phyloP scores from a whole-genome alignment of 2,888 invertebrate species.

The Tachina fera region DNA sequence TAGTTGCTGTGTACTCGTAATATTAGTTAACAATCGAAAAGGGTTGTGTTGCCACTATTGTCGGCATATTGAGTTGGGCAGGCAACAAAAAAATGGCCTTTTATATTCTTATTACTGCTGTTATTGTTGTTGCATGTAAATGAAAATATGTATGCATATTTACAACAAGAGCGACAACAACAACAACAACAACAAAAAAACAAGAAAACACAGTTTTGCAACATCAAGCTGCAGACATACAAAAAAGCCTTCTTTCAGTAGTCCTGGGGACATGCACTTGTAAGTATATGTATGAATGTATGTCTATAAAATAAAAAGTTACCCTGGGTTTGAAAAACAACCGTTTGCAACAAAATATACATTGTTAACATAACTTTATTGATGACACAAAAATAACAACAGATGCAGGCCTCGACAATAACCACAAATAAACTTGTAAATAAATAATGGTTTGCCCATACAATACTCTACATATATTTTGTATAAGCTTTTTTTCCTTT shows the following conservation, averaged over 20 bases:
- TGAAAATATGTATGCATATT: slow-evolving; percentile 37
- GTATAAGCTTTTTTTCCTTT: not conserved
- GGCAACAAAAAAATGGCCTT: slow-evolving; percentile 2
- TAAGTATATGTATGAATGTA: not conserved
- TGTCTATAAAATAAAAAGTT: not conserved
- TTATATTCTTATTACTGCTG: slow-evolving; percentile 26
- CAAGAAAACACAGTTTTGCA: slow-evolving; percentile 31
- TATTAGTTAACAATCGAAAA: slow-evolving; percentile 48
- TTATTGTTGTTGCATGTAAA: slow-evolving; percentile 46
- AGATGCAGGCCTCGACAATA: slow-evolving; percentile 70
- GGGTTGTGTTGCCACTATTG: slow-evolving; percentile 59
- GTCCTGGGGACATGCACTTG: not conserved
- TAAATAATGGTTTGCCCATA: slow-evolving; percentile 67
- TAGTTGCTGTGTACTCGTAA: slow-evolving; percentile 29
- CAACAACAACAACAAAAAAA: not conserved
- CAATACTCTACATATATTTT: slow-evolving; percentile 27
- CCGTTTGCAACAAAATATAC: slow-evolving; percentile 58
- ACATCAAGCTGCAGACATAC: slow-evolving; percentile 42
- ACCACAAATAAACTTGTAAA: slow-evolving; percentile 71
- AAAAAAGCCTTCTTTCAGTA: not conserved
- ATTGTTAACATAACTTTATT: slow-evolving; percentile 72
- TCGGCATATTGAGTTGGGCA: slow-evolving; percentile 13
- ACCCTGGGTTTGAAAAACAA: slow-evolving; percentile 17
- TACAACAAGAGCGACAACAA: slow-evolving; percentile 10
- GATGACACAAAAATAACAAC: slow-evolving; percentile 70